Evolutionary conservation across 1,140 invertebrate species (phyloP), one percentile per base, ranked within the genome.

Genomic region (Zeugodacus cucurbitae): DNA sequence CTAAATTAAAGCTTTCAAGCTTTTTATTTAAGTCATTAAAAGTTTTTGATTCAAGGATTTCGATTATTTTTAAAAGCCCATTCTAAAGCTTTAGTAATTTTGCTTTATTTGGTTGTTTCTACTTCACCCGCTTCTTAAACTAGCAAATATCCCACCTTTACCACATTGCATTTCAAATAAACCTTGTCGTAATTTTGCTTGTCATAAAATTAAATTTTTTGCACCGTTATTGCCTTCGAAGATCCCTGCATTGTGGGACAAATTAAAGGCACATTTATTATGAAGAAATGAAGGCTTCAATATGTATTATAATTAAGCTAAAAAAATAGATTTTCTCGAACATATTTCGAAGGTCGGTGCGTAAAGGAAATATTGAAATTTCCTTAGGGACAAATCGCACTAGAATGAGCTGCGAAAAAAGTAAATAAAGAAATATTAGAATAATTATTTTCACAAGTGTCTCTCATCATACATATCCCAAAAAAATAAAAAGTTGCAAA

Each of bases 301-400:
- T 82, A 82, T 82, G 2, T 8, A 5, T 82, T 82, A 78, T 82
- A 82, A 82, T 37, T 48, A 44, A 22, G 22, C 11, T 37, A 32
- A 87, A 88, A 89, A 90, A 91, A 93, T 93, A 93, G 92, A 93
- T 91, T 92, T 93, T 93, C 92, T 93, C 92, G 92, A 93, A 92
- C 92, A 93, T 93, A 93, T 93, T 92, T 91, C 90, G 91, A 91
- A 93, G 91, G 91, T 91, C 91, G 91, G 91, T 92, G 91, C 91
- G 62, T 22, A 58, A 88, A 34, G 22, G 54, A 37, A 34, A 22
- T 59, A 34, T 34, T 86, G 4, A 58, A 82, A 82, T 48, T 48
- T 48, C 34, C 20, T 17, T 3, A 48, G 3, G 41, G 0, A 48
- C 20, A 54, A 82, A 82, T 14, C 41, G 74, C 41, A 48, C n/a